Evolutionary conservation across 2,888 invertebrate genomes (phyloP).

Genomic region (Punctoribates punctum): DNA sequence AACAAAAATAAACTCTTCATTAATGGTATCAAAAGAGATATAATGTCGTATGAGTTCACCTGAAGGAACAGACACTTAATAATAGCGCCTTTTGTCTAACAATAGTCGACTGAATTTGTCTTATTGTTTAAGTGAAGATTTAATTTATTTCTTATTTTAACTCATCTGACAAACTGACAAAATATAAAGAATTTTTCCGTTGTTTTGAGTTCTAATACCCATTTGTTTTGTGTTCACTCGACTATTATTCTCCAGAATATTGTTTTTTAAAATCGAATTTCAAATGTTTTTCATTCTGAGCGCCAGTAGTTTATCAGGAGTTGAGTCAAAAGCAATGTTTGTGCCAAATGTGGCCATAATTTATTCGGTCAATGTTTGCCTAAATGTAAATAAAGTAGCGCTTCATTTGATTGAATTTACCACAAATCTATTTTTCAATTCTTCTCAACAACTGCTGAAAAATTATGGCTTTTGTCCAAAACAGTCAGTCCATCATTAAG

Average conservation of each 20-base stretch:
- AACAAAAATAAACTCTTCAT: neutral
- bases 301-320: neutral
- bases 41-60: slow-evolving; percentile 26
- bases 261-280: slow-evolving; percentile 7
- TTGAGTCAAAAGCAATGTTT: neutral
- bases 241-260: slow-evolving; percentile 5
- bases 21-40: neutral
- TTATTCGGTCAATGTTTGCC: slow-evolving; percentile 26
- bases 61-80: neutral
- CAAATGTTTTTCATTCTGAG: neutral
- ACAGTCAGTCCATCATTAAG: neutral
- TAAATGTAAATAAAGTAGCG: slow-evolving; percentile 19
- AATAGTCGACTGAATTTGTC: neutral
- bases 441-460: neutral
- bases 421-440: neutral
- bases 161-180: neutral
- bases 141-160: neutral
- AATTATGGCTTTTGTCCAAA: neutral
- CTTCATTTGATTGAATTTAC: neutral
- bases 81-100: neutral
- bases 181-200: neutral
- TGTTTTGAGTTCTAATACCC: neutral
- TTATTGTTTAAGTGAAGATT: neutral
- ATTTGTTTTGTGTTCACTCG: neutral
- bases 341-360: slow-evolving; percentile 19